Evolutionary conservation across 2,888 invertebrate genomes (phyloP).

Genomic region (Drosophila kuntzei): DNA sequence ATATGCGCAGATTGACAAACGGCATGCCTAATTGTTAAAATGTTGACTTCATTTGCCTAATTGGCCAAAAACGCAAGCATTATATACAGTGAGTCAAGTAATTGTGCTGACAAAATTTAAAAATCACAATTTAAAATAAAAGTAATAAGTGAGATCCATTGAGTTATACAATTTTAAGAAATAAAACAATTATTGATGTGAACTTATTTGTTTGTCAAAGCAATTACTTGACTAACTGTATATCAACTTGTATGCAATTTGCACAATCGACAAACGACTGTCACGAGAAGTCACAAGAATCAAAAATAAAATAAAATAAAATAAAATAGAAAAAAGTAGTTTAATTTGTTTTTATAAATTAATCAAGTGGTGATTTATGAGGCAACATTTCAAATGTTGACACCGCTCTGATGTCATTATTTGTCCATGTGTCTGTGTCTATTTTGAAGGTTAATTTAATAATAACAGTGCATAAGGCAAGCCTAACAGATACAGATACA

Average conservation of each 20-base stretch:
- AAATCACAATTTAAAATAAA: too few species aligned
- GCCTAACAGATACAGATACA: constrained; percentile 33
- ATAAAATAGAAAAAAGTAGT: constrained; percentile 29
- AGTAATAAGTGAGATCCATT: too few species aligned
- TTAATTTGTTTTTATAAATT: constrained; percentile 67
- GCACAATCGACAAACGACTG: constrained; percentile 51
- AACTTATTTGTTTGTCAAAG: background rate
- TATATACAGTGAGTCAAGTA: constrained; percentile 8
- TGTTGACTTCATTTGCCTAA: constrained; percentile 75
- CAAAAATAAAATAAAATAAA: constrained; percentile 18
- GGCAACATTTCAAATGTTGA: constrained; percentile 66
- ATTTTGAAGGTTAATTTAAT: constrained; percentile 80
- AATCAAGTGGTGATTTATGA: constrained; percentile 79
- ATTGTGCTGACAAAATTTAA: background rate
- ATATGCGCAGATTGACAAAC: constrained; percentile 39
- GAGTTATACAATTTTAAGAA: background rate
- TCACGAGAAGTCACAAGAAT: constrained; percentile 42
- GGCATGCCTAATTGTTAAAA: constrained; percentile 61
- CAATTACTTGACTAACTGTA: constrained; percentile 1
- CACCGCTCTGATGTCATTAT: constrained; percentile 77
- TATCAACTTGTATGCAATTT: constrained; percentile 50
- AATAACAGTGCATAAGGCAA: constrained; percentile 53
- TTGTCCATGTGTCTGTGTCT: constrained; percentile 28
- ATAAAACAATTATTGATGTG: background rate
- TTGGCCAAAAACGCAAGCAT: constrained; percentile 55